Evolutionary conservation across 2,888 invertebrate genomes (phyloP).

Genomic region (Chirona hameri): DNA sequence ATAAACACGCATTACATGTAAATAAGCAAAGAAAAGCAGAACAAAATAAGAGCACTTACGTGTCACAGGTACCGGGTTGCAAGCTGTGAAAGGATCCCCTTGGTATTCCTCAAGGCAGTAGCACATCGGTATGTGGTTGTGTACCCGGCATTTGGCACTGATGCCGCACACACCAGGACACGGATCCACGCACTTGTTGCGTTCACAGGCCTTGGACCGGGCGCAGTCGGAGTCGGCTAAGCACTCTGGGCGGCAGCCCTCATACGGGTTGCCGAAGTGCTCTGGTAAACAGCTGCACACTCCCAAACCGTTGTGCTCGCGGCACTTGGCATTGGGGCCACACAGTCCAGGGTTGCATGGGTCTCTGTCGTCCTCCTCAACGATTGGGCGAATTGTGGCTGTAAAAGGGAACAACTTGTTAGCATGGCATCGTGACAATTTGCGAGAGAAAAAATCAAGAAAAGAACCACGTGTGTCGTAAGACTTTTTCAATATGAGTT

Average conservation of each 20-base stretch:
- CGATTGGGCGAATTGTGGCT: background rate
- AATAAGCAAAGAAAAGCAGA: background rate
- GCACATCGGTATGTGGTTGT: conserved; percentile 70
- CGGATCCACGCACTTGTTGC: conserved; percentile 68
- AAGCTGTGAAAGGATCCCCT: conserved; percentile 61
- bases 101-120: conserved; percentile 69
- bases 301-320: conserved; percentile 69
- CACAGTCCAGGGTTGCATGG: conserved; percentile 50
- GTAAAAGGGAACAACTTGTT: background rate
- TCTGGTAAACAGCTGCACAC: conserved; percentile 64
- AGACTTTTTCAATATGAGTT: too few species aligned
- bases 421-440: too few species aligned
- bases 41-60: background rate
- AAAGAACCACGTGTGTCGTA: too few species aligned
- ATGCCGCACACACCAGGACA: conserved; percentile 70
- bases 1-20: background rate
- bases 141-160: conserved; percentile 67
- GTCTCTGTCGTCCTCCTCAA: background rate
- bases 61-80: conserved; percentile 41
- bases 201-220: conserved; percentile 66
- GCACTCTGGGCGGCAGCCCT: conserved; percentile 69
- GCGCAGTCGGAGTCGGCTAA: conserved; percentile 71
- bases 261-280: conserved; percentile 42
- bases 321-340: conserved; percentile 72
- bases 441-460: too few species aligned